Percentiles rank a stretch among this genome's conserved stretches.
phyloP scores from a whole-genome alignment of 1,140 invertebrate species.

The Bombus vancouverensis region DNA sequence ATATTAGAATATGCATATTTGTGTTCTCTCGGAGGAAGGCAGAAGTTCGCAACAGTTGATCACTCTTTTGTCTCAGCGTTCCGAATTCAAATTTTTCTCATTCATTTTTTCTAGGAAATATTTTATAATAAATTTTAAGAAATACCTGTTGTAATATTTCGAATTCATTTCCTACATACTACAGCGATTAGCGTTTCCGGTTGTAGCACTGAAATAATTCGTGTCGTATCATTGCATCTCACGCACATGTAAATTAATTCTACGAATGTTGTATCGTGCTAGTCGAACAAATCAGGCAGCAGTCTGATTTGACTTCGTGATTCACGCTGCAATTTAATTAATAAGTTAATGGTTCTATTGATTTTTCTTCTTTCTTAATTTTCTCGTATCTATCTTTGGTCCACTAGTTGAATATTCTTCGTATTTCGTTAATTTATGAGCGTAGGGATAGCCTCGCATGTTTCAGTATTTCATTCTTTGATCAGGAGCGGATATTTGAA shows the following conservation, averaged over 20 bases:
- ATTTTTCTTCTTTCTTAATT: neutral
- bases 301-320: constrained; percentile 49
- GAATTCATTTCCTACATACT: neutral
- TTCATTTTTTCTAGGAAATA: neutral
- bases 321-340: neutral
- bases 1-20: too few species aligned
- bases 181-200: constrained; percentile 19
- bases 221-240: constrained; percentile 43
- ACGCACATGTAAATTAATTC: constrained; percentile 61
- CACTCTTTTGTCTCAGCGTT: neutral
- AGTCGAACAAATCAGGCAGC: constrained; percentile 45
- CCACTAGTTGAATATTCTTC: neutral
- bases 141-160: neutral
- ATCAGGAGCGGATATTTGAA: neutral
- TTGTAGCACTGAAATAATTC: constrained; percentile 39
- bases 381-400: too few species aligned
- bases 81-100: too few species aligned
- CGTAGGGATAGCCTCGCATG: neutral
- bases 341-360: neutral
- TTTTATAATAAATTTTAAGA: neutral
- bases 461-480: neutral
- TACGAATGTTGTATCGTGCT: constrained; percentile 8
- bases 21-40: too few species aligned
- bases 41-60: neutral
- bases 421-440: neutral